Evolutionary conservation across 1,140 invertebrate genomes (phyloP).

Genomic region (Atopsyche davidsoni): DNA sequence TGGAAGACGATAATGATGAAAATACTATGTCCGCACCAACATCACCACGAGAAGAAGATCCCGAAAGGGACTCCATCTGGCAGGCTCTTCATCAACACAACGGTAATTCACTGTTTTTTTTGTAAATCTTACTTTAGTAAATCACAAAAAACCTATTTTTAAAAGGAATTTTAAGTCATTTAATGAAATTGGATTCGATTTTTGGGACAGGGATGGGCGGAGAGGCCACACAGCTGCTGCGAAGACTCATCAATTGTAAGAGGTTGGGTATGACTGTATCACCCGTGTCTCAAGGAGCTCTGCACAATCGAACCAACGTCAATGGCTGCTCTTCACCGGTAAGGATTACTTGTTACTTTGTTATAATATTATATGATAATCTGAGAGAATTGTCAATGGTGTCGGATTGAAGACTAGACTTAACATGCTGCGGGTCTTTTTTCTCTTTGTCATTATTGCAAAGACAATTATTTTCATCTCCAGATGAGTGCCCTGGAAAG

Average conservation of each 20-base stretch:
- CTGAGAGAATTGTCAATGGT: too few relatives aligned
- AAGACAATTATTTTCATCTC: slow-evolving; percentile 3
- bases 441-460: too few relatives aligned
- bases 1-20: slow-evolving; percentile 30
- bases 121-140: too few relatives aligned
- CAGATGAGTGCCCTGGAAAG: slow-evolving; percentile 20
- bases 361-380: too few relatives aligned
- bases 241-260: slow-evolving; percentile 66
- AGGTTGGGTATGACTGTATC: slow-evolving; percentile 61
- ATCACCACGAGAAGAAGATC: slow-evolving; percentile 37
- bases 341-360: slow-evolving; percentile 18
- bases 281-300: slow-evolving; percentile 33
- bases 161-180: too few relatives aligned
- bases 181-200: background rate
- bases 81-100: slow-evolving; percentile 46
- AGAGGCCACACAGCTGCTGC: slow-evolving; percentile 64
- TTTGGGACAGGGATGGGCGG: slow-evolving; percentile 44
- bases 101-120: too few relatives aligned
- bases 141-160: too few relatives aligned
- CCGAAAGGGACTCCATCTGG: slow-evolving; percentile 45
- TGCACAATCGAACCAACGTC: slow-evolving; percentile 31
- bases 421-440: too few relatives aligned
- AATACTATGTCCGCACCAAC: slow-evolving; percentile 39
- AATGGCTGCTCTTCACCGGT: slow-evolving; percentile 44
- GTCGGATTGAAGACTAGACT: too few relatives aligned